Evolutionary conservation across 2,797 vertebrate species (phyloP).

Genomic region (Xenentodon cancila): DNA sequence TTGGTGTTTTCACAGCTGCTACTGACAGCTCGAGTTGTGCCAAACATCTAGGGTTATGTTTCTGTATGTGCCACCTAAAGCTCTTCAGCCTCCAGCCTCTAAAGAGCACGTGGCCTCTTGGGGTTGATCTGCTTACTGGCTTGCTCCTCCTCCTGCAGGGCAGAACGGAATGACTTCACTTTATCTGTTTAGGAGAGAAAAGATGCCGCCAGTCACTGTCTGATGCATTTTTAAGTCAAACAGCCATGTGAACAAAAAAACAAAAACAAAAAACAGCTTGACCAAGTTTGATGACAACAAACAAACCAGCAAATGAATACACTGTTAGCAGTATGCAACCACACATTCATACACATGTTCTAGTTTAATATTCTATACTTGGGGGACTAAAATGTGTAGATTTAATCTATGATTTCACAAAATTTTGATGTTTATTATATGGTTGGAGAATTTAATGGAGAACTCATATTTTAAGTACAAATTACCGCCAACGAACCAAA

Average conservation of each 20-base stretch:
- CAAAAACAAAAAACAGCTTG: background rate
- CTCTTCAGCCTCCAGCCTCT: constrained; percentile 46
- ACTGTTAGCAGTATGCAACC: too few species aligned
- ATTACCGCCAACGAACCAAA: too few species aligned
- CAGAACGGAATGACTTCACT: constrained; percentile 97
- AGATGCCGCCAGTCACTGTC: background rate
- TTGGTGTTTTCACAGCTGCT: constrained; percentile 53
- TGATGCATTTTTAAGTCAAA: background rate
- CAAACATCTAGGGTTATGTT: constrained; percentile 69
- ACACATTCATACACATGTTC: too few species aligned
- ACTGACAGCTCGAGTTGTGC: constrained; percentile 55
- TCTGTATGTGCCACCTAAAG: constrained; percentile 36
- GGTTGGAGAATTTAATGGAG: too few species aligned
- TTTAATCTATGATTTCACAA: too few species aligned
- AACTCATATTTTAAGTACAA: too few species aligned
- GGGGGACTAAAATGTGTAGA: too few species aligned
- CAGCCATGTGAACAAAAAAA: background rate
- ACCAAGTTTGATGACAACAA: too few species aligned
- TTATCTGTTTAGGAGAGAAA: constrained; percentile 86
- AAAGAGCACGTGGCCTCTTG: constrained; percentile 89
- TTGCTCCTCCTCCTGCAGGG: constrained; percentile 97
- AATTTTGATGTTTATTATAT: too few species aligned
- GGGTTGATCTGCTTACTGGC: constrained; percentile 99
- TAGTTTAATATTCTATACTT: too few species aligned
- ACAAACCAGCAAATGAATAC: too few species aligned